Conservation (phyloP, 2,888 invertebrate genomes). For the Ecliptopera silaceata region DNA sequence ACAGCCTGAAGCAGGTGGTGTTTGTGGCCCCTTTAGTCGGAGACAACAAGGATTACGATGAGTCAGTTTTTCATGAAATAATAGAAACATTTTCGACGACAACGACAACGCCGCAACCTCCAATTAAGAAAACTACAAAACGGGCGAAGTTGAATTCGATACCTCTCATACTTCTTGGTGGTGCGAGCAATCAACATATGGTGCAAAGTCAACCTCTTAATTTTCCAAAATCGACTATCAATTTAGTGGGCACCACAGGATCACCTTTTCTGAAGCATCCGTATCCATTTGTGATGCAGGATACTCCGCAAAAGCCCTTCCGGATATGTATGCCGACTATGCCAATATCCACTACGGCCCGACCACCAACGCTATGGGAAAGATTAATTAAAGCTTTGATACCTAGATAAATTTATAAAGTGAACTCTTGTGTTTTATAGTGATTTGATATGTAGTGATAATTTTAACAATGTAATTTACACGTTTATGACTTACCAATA, state of each 20-base stretch:
- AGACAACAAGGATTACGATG: conserved; percentile 68
- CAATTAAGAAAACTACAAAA: conserved; percentile 21
- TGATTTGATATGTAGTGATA: conserved; percentile 9
- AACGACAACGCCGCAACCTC: conserved; percentile 33
- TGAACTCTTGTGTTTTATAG: neutral
- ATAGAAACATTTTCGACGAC: conserved; percentile 65
- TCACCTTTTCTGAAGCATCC: conserved; percentile 67
- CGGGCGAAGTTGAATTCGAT: conserved; percentile 52
- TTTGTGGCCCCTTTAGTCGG: conserved; percentile 62
- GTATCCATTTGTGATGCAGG: conserved; percentile 67
- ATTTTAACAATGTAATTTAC: neutral
- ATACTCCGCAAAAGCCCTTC: conserved; percentile 43
- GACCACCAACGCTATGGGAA: conserved; percentile 61
- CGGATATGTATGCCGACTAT: conserved; percentile 65
- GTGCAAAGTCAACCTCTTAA: conserved; percentile 57
- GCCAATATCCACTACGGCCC: conserved; percentile 47
- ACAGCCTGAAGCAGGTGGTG: conserved; percentile 65
- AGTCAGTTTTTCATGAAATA: conserved; percentile 69
- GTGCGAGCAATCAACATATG: conserved; percentile 61
- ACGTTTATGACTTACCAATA: neutral
- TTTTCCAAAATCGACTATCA: conserved; percentile 59
- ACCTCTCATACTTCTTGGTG: conserved; percentile 65
- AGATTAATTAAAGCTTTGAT: conserved; percentile 64
- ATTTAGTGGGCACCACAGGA: conserved; percentile 65
- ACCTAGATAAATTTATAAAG: conserved; percentile 47